phyloP scores from a whole-genome alignment of 1,140 invertebrate species.

The Ostrea denselamellosa region DNA sequence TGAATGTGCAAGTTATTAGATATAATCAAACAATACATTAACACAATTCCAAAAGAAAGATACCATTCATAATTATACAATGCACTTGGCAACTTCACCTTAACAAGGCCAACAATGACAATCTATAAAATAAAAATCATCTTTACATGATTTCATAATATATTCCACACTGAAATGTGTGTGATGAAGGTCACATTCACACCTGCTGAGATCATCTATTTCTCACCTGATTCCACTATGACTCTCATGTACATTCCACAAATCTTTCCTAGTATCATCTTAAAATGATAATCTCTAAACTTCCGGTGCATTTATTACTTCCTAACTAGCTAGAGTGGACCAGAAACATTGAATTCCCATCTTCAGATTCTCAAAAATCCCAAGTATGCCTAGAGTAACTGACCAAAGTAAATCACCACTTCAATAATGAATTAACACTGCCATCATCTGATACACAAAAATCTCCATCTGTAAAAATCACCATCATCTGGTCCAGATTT shows the following conservation, averaged over 20 bases:
- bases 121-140: too few relatives aligned
- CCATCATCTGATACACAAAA: background rate
- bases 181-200: background rate
- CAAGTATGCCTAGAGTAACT: background rate
- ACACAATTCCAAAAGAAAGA: too few relatives aligned
- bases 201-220: background rate
- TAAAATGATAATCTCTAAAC: background rate
- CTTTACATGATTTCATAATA: too few relatives aligned
- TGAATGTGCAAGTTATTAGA: too few relatives aligned
- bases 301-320: background rate
- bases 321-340: background rate
- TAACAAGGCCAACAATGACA: too few relatives aligned
- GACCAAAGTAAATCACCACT: background rate
- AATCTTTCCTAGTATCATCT: constrained; percentile 52
- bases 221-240: constrained; percentile 56
- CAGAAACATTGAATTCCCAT: background rate
- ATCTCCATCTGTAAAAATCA: background rate
- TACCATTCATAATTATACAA: too few relatives aligned
- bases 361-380: background rate
- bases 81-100: too few relatives aligned
- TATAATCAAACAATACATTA: too few relatives aligned
- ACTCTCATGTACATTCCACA: constrained; percentile 59
- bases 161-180: too few relatives aligned
- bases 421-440: background rate
- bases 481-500: constrained; percentile 26